Base-by-base conservation (phyloP, 2,113 vertebrate genomes). In the Neogale vison region DNA sequence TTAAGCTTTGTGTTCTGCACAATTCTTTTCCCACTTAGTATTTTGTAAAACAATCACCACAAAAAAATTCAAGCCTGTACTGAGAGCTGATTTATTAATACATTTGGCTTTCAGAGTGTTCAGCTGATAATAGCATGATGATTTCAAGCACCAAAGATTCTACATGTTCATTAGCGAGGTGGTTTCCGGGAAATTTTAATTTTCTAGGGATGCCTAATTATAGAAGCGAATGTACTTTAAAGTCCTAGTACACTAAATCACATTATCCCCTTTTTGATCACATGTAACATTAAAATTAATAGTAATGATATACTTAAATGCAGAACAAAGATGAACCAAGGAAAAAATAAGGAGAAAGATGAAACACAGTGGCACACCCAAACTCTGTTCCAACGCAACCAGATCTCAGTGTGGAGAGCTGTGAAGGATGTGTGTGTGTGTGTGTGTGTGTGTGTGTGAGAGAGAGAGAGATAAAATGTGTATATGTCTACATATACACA, bases 261-360 rank as follows among this genome's bases (percentile, higher is more conserved):
- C 45, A 91, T 80, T 45, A 81, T 23, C 34, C 31, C 39, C 55
- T 69, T 88, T 74, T 59, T 88, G 34, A 74, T 93, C 65, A 88
- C 18, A 42, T 55, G 52, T n/a, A 94, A 88, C 80, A 55, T 93
- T 81, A 84, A 76, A 88, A 92, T 87, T 6, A 96, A 81, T 10
- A 96, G 34, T 77, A 77, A 77, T 85, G 36, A 91, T 86, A 67
- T 20, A 79, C 26, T 97, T 81, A 42, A 45, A 88, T 26, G 17
- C 69, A 94, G 47, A 96, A 88, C n/a, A 95, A 97, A 93, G 72
- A 82, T 89, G 67, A 95, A 18, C 17, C 42, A 90, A 42, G 65
- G 5, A 12, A 87, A 74, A 82, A 84, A 67, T 65, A 74, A 91
- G 39, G 6, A 91, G 77, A 95, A 90, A 65, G 34, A 36, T 57